phyloP scores from a whole-genome alignment of 1,140 invertebrate genomes.

The Pentalonia nigronervosa region DNA sequence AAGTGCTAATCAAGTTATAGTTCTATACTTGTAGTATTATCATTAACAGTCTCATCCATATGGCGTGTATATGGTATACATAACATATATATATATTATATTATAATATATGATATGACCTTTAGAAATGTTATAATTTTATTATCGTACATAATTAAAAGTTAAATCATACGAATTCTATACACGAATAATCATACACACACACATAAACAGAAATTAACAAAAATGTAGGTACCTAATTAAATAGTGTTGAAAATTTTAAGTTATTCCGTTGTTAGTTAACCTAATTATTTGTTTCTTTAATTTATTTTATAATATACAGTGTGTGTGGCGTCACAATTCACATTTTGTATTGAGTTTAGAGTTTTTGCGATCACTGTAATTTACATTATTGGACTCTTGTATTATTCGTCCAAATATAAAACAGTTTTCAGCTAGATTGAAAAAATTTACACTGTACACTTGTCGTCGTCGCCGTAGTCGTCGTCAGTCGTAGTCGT shows the following conservation, averaged over 20 bases:
- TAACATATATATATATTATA: background rate
- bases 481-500: background rate
- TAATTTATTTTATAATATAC: background rate
- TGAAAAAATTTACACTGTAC: background rate
- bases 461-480: background rate
- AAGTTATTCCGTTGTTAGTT: background rate
- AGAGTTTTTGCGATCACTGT: background rate
- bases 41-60: background rate
- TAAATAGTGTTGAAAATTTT: background rate
- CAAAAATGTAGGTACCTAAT: background rate
- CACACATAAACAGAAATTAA: background rate
- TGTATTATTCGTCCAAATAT: background rate
- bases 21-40: background rate
- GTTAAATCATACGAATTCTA: background rate
- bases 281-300: conserved; percentile 6
- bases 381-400: background rate
- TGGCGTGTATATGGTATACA: background rate
- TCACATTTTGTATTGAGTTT: background rate
- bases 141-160: background rate
- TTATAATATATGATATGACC: conserved; percentile 13
- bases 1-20: background rate
- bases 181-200: background rate
- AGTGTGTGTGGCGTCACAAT: background rate
- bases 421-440: background rate
- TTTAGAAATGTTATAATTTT: background rate